Evolutionary conservation across 2,113 vertebrate species (phyloP), one percentile per base, ranked within the genome.

Genomic region (Penelope pileata): DNA sequence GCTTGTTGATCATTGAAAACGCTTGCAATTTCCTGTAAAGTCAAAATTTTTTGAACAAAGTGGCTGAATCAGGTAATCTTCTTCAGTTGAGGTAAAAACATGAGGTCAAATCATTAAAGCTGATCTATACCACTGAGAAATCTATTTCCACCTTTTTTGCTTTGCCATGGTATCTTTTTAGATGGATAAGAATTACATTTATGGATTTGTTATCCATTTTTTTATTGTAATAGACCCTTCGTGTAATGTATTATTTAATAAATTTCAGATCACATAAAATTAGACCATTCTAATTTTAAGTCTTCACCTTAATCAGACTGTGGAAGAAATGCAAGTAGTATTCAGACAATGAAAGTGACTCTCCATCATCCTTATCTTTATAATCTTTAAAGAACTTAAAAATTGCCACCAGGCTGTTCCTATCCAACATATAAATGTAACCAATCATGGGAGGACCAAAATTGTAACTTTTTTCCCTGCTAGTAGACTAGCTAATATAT

Each of bases 31-130:
- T 95, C 58, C 88, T 63, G 75, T 73, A 68, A 90, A 90, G 75
- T 53, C 67, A 85, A 77, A 45, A 86, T 93, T 85, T 93, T 88
- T 94, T 78, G 91, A 38, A 47, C 24, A 21, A 94, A 83, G 38
- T 69, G 22, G 38, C 54, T 85, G 72, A 90, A 83, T 66, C 50
- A 54, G 62, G 29, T 63, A 77, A 86, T 83, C 50, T 85, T 74
- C 68, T 51, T 86, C 76, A 66, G 24, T 53, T 77, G 70, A 86
- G 56, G 72, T 14, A 91, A 94, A 91, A 90, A 32, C 59, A 67
- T 16, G 9, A 83, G 34, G 73, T 88, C 42, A 86, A 77, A 60
- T 34, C 64, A 80, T 18, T 58, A 47, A 90, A 83, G 68, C 16
- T 88, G 85, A 90, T 86, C 6, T 43, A 94, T 50, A 59, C 6